Percentiles rank a stretch among this genome's conserved stretches.
Evolutionary conservation across 2,888 invertebrate species (phyloP).

Genomic region (Mycalesis mineus): DNA sequence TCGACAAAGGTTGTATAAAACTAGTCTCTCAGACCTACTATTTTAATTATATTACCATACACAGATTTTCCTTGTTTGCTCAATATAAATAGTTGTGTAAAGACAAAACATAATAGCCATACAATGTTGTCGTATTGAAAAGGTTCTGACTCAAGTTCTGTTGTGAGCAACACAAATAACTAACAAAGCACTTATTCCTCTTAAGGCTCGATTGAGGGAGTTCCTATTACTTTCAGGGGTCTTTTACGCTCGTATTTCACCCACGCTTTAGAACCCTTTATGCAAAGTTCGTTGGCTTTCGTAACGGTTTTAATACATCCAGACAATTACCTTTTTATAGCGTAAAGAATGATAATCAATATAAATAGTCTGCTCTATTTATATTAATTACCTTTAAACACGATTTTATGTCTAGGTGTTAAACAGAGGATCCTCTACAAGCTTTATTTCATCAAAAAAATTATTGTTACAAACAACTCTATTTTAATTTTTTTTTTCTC

Average conservation of each 20-base stretch:
- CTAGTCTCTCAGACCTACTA: too few relatives aligned
- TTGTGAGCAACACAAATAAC: background rate
- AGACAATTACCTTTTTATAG: background rate
- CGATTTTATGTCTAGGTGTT: too few relatives aligned
- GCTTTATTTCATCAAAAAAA: too few relatives aligned
- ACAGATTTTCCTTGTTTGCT: background rate
- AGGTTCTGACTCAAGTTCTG: background rate
- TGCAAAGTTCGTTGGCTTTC: constrained; percentile 3
- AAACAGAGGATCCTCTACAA: too few relatives aligned
- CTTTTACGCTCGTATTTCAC: background rate
- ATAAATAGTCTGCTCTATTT: too few relatives aligned
- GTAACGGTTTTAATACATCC: background rate
- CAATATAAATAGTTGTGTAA: background rate
- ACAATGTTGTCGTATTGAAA: background rate
- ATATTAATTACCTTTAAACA: too few relatives aligned
- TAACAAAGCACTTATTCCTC: background rate
- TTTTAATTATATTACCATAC: too few relatives aligned
- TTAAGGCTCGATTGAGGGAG: background rate
- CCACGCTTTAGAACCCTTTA: constrained; percentile 1
- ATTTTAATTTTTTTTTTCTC: too few relatives aligned
- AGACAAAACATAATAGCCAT: background rate
- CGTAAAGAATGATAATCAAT: too few relatives aligned
- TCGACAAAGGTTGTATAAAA: too few relatives aligned
- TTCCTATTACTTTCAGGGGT: constrained; percentile 1
- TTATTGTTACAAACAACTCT: too few relatives aligned